A percentile compares a stretch with the other conserved stretches of the same genome.
Conservation (phyloP, 2,888 invertebrate species). For the Drosophila putrida region DNA sequence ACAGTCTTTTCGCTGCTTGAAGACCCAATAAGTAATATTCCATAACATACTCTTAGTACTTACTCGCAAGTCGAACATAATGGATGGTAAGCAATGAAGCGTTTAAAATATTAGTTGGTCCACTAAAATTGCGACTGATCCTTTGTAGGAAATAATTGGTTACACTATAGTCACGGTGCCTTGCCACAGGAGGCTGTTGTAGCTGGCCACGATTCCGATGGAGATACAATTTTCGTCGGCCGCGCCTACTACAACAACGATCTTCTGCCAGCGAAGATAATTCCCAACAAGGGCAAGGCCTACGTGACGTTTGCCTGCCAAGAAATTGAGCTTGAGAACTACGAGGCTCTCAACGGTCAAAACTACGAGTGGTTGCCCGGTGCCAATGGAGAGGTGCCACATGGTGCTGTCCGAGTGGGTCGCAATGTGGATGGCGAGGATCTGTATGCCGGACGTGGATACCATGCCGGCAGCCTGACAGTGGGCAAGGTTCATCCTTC, state of each 20-base stretch:
- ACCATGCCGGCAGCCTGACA: constrained; percentile 89
- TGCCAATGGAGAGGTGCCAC: constrained; percentile 88
- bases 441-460: constrained; percentile 89
- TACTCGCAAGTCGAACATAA: constrained; percentile 33
- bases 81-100: constrained; percentile 63
- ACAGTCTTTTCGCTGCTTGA: constrained; percentile 1
- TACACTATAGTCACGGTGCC: constrained; percentile 85
- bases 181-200: constrained; percentile 85
- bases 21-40: constrained; percentile 14
- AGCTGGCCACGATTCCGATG: constrained; percentile 90
- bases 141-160: constrained; percentile 83
- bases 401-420: constrained; percentile 89
- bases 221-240: constrained; percentile 90
- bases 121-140: constrained; percentile 15
- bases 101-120: background rate
- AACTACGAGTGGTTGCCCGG: constrained; percentile 89
- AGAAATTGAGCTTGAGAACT: constrained; percentile 88
- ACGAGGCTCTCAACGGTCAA: constrained; percentile 88
- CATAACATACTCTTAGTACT: constrained; percentile 31
- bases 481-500: constrained; percentile 89
- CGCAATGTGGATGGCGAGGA: constrained; percentile 88
- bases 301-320: constrained; percentile 88
- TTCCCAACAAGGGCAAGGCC: constrained; percentile 88
- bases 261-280: constrained; percentile 88
- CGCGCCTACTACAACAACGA: constrained; percentile 89